Evolutionary conservation across 1,140 invertebrate species (phyloP).

Genomic region (Zaprionus gabonicus): DNA sequence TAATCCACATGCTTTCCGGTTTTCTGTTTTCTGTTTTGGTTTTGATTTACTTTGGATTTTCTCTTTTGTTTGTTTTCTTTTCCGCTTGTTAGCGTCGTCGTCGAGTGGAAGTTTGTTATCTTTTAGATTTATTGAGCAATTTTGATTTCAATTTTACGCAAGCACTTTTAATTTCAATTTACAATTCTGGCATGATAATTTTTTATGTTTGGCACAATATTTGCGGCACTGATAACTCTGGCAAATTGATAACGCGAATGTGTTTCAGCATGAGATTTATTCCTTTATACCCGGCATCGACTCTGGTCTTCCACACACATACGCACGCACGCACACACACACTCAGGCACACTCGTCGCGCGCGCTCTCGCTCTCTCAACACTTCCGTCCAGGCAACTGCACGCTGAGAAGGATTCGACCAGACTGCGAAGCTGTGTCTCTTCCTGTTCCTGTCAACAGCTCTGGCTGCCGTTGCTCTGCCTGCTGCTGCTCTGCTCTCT

Average conservation of each 20-base stretch:
- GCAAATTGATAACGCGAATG: conserved; percentile 16
- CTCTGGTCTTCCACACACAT: conserved; percentile 21
- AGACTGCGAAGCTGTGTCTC: conserved; percentile 58
- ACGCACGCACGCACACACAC: conserved; percentile 32
- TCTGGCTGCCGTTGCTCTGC: background rate
- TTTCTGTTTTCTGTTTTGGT: conserved; percentile 76
- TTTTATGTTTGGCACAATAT: conserved; percentile 60
- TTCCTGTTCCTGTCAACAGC: conserved; percentile 7
- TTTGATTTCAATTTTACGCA: conserved; percentile 10
- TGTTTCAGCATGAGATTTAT: conserved; percentile 30
- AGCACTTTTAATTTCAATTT: conserved; percentile 23
- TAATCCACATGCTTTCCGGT: conserved; percentile 79
- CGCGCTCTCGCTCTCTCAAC: conserved; percentile 20
- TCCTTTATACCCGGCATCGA: conserved; percentile 50
- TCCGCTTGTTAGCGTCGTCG: conserved; percentile 5
- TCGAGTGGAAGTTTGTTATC: conserved; percentile 34
- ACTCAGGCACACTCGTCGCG: background rate
- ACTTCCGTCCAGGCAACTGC: conserved; percentile 64
- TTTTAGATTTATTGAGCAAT: conserved; percentile 42
- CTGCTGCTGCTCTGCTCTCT: conserved; percentile 21
- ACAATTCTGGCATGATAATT: background rate
- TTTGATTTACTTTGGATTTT: conserved; percentile 56
- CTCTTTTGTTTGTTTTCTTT: conserved; percentile 31
- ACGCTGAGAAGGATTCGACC: conserved; percentile 64
- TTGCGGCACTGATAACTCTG: conserved; percentile 9